Conservation (phyloP, 2,888 invertebrate genomes). For the Xanthia togata region DNA sequence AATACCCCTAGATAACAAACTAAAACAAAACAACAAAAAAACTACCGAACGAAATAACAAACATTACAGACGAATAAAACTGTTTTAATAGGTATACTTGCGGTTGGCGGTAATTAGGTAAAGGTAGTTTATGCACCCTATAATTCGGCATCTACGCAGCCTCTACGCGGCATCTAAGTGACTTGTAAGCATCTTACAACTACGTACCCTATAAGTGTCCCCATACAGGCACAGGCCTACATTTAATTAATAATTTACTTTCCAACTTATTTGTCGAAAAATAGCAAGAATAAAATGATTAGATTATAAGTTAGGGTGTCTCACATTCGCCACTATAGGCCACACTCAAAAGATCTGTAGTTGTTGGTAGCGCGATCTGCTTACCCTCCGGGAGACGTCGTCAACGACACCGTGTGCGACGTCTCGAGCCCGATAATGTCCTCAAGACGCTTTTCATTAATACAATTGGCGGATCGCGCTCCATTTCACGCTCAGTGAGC, state of each 20-base stretch:
- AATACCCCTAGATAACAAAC: not conserved
- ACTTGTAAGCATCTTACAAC: too few relatives aligned
- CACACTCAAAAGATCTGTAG: not conserved
- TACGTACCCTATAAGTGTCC: not conserved
- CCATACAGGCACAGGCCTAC: not conserved
- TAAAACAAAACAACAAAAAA: not conserved
- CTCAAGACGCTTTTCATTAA: constrained; percentile 83
- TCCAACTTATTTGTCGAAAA: not conserved
- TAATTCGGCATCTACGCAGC: not conserved
- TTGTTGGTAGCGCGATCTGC: not conserved
- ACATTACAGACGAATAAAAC: not conserved
- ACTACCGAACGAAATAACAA: not conserved
- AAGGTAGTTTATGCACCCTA: not conserved
- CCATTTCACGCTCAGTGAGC: constrained; percentile 70
- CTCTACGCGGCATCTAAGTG: not conserved
- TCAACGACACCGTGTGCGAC: not conserved
- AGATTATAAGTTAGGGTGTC: not conserved
- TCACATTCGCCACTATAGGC: not conserved
- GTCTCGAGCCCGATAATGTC: constrained; percentile 59
- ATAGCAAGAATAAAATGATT: not conserved
- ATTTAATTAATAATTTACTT: not conserved
- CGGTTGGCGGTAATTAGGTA: not conserved
- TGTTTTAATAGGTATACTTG: not conserved
- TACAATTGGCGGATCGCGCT: constrained; percentile 75
- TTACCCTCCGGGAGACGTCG: constrained; percentile 24